Base-by-base conservation (phyloP, 2,888 invertebrate species). In the Nasonia oneida region DNA sequence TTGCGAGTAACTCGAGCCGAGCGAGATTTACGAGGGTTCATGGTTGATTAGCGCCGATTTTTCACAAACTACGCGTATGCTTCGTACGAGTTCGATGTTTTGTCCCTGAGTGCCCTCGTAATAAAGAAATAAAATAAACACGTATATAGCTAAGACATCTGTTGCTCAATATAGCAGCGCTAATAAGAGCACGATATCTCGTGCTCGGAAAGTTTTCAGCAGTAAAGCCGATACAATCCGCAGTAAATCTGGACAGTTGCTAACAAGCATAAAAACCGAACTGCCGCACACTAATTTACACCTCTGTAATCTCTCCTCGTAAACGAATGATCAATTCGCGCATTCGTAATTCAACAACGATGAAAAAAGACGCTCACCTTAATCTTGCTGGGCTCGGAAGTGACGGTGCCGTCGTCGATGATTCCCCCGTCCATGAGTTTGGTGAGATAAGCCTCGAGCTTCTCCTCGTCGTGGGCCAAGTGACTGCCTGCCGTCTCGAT, bases 401-500 rank as follows among this genome's bases (percentile, higher is more conserved):
- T 97, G 42, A 98, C 94, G 0, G 97, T 98, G 0, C 99, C 99
- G 94, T 99, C 97, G 14, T 94, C 88, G 12, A 98, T 96, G 33
- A 96, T 94, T 6, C 96, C 96, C 10, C 95, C 94, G 1, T 95
- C 95, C 95, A 98, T 96, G 79, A 96, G 95, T 75, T 95, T 94
- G 86, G 97, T 96, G 1, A 99, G 94, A 91, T 99, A 98, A 2
- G 93, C 92, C 83, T 95, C 95, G 84, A 99, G 93, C 93, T 99
- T 99, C 91, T 98, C 98, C 90, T 96, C 96, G 92, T 99, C 99
- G 91, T 99, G 99, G 0, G 91, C 92, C 73, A 95, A 95, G 90
- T 97, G 96, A 90, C 98, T 98, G 2, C 99, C 99, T 53, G 97
- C 96, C 0, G 98, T 97, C 94, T 98, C 98, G 84, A 98, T 95